phyloP scores from a whole-genome alignment of 2,888 invertebrate species.

The Clostera curtula region DNA sequence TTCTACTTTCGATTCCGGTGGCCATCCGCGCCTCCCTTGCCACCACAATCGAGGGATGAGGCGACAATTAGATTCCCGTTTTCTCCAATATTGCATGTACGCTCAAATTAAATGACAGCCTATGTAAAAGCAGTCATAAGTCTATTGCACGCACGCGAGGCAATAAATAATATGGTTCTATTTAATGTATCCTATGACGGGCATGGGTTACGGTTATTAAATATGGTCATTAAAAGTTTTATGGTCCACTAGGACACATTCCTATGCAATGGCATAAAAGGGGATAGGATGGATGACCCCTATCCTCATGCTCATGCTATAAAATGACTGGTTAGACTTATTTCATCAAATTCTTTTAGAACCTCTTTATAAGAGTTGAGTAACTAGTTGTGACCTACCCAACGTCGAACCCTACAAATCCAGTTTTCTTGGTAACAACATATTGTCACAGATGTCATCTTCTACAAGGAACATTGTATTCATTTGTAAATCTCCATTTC shows the following conservation, averaged over 20 bases:
- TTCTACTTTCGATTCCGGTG: slow-evolving; percentile 62
- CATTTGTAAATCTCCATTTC: slow-evolving; percentile 4
- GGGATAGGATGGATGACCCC: no score
- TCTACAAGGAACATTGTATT: no score
- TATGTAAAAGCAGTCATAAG: slow-evolving; percentile 57
- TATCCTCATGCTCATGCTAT: no score
- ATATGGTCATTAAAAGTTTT: slow-evolving; percentile 31
- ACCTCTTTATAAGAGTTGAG: no score
- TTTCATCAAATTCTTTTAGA: no score
- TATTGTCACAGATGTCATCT: no score
- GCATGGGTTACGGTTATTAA: slow-evolving; percentile 37
- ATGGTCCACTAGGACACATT: slow-evolving; percentile 8
- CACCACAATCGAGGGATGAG: slow-evolving; percentile 49
- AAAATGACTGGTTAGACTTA: no score
- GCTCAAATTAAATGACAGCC: slow-evolving; percentile 60
- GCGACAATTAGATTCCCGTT: slow-evolving; percentile 59
- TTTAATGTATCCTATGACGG: slow-evolving; percentile 37
- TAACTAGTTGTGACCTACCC: no score
- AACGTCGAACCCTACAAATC: no score
- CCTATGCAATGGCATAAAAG: no score
- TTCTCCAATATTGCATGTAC: slow-evolving; percentile 59
- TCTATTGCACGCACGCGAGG: slow-evolving; percentile 48
- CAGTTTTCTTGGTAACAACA: no score
- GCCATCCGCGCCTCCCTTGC: slow-evolving; percentile 54
- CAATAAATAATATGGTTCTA: slow-evolving; percentile 46